Evolutionary conservation across 2,888 invertebrate genomes (phyloP), one percentile per base, ranked within the genome.

Genomic region (Criorhina ranunculi): DNA sequence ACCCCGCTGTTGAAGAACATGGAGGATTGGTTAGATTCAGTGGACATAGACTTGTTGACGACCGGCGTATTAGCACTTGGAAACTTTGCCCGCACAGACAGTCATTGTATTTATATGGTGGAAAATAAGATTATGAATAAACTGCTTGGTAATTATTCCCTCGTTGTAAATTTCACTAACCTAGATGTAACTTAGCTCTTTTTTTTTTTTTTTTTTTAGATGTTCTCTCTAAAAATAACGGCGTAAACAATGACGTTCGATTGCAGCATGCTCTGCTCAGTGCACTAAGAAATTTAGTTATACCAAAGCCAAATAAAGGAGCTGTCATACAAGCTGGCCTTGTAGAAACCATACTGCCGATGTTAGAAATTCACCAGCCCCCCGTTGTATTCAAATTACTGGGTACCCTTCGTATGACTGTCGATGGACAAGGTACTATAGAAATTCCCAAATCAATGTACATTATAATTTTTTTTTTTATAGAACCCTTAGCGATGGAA

Each of bases 11-110:
- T 92, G 91, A 88, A 95, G 94, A 90, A 93, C 0, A 94, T 96
- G 92, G 93, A 96, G 62, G 93, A 93, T 35, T 98, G 98, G 98
- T 92, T 98, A 86, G 94, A 95, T 77, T 94, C 95, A 0, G 91
- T 93, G 19, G 95, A 96, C 90, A 94, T 94, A 83, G 96, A 96
- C 90, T 92, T 98, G 19, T 93, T 96, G 88, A 94, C 95, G n/a
- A 96, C 97, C 0, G 97, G 96, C 0, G 95, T 97, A 3, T 92
- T 98, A 86, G 97, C 97, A 0, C 93, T 98, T 87, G 98, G 97
- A 0, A 98, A 98, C 93, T 98, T 98, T 91, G 98, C 98, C 0
- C 93, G 98, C 49, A 95, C 95, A 87, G 98, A 98, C 89, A 94
- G 94, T 44, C 96, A 97, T 90, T 98, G 98, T 90, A 94, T 95